Base-by-base conservation (phyloP, 2,113 vertebrate genomes). In the Elephas maximus region DNA sequence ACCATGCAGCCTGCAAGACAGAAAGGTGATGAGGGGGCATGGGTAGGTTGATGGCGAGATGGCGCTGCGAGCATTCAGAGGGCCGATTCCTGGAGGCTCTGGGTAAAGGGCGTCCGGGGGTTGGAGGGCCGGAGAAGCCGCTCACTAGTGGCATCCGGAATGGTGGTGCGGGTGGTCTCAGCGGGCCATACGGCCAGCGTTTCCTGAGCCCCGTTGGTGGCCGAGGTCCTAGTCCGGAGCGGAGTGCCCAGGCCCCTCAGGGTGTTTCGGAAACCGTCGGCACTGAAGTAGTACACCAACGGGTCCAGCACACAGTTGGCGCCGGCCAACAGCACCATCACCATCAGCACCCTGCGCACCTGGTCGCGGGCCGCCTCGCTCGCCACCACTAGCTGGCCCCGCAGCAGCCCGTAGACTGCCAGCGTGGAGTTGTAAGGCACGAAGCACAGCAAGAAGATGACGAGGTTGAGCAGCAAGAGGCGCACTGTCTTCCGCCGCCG, bases 391-490 rank as follows among this genome's bases (percentile, higher is more conserved):
- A 99, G 80, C 0, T 0, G 17, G 44, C 98, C 96, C 33, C 99
- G 98, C 53, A 99, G 98, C 95, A 99, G 92, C 63, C 99, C 99
- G 4, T 99, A 99, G 33, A 97, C 95, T 0, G 98, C 99, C 94
- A 99, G 97, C 2, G 97, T 98, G 51, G 98, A 79, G 88, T 99
- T 99, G 94, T 99, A 99, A 74, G 99, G 99, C 67, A 99, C 98
- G 57, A 99, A 99, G 97, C 99, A 99, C 97, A 99, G 98, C 80
- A 99, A 97, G 90, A 99, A 99, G 97, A 99, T 99, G 90, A 98
- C 92, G 30, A 99, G 97, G n/a, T 98, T 99, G 97, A 98, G 98
- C 96, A 98, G 77, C 51, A 99, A 98, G 67, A 99, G 98, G 85
- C 98, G 98, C 83, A 99, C 83, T 0, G 99, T 99, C 96, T 98